Base-by-base conservation (phyloP, 1,140 invertebrate species). In the Musca domestica region DNA sequence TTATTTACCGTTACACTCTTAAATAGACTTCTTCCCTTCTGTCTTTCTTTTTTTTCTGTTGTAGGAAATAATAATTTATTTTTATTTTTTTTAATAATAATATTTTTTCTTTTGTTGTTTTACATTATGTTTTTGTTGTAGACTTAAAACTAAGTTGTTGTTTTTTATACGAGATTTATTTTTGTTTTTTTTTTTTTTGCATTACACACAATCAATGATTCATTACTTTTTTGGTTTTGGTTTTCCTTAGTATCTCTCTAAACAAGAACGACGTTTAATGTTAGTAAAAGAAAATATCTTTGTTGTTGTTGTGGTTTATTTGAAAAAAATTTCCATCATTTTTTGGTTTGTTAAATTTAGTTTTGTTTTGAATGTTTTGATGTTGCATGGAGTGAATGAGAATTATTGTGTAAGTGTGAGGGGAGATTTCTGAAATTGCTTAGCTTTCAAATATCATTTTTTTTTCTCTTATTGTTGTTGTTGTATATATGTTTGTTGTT, bases 261-360 rank as follows among this genome's bases (percentile, higher is more conserved):
- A 74, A 75, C 70, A 71, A 74, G 71, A 74, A 74, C 71, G 74
- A 71, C 71, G 52, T 70, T 63, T 47, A 64, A 68, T 68, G 67
- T 61, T 52, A 69, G 66, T 71, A 64, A 71, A 72, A 67, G 46
- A 71, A 69, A 67, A 12, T 52, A 47, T 51, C 52, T 67, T 51
- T 66, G 7, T 51, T 49, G 9, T 15, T 49, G 23, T 30, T 67
- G 3, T 46, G 30, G 9, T 46, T 67, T 6, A 14, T 34, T 46
- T 64, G 49, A 22, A 41, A 56, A 56, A 68, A 61, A 41, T 52
- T 46, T 23, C 22, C 25, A 27, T 25, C 6, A 54, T 64, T 64
- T 47, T 68, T 68, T 10, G 1, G 15, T 23, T 61, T 30, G 15
- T 49, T 65, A n/a, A 49, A 19, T 49, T 41, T 63, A 47, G 48